Evolutionary conservation across 2,113 vertebrate genomes (phyloP).

Genomic region (Catharus fuscescens): DNA sequence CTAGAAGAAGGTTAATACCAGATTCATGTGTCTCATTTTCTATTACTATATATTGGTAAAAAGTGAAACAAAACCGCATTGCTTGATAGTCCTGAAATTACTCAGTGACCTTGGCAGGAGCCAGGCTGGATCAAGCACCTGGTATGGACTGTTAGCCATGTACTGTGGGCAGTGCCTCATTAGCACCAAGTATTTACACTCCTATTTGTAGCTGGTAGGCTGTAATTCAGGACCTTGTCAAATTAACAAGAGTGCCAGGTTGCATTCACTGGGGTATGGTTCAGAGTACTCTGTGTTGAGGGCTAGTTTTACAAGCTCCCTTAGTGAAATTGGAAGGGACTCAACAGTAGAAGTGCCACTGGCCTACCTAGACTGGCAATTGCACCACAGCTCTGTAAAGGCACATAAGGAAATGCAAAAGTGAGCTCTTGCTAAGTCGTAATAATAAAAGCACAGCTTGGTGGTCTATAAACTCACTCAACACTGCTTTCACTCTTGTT

Average conservation of each 20-base stretch:
- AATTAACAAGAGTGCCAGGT: slow-evolving; percentile 18
- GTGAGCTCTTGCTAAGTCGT: neutral
- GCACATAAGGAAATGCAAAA: neutral
- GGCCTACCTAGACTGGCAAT: neutral
- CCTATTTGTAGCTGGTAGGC: slow-evolving; percentile 15
- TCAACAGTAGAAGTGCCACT: neutral
- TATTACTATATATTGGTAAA: neutral
- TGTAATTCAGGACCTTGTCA: slow-evolving; percentile 39
- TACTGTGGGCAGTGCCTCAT: slow-evolving; percentile 1
- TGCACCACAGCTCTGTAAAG: neutral
- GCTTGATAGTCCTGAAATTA: neutral
- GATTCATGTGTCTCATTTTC: neutral
- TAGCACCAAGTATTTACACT: slow-evolving; percentile 47
- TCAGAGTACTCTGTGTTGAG: neutral
- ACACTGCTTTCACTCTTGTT: neutral
- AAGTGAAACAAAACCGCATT: neutral
- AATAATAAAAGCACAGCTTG: neutral
- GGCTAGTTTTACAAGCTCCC: slow-evolving; percentile 27
- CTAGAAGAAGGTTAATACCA: neutral
- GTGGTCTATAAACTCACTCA: neutral
- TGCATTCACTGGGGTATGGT: neutral
- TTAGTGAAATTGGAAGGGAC: neutral
- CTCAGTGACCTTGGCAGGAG: slow-evolving; percentile 2
- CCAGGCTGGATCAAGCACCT: neutral
- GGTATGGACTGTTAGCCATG: neutral